Evolutionary conservation across 2,797 vertebrate genomes (phyloP), one percentile per base, ranked within the genome.

Genomic region (Poeciliopsis infans): DNA sequence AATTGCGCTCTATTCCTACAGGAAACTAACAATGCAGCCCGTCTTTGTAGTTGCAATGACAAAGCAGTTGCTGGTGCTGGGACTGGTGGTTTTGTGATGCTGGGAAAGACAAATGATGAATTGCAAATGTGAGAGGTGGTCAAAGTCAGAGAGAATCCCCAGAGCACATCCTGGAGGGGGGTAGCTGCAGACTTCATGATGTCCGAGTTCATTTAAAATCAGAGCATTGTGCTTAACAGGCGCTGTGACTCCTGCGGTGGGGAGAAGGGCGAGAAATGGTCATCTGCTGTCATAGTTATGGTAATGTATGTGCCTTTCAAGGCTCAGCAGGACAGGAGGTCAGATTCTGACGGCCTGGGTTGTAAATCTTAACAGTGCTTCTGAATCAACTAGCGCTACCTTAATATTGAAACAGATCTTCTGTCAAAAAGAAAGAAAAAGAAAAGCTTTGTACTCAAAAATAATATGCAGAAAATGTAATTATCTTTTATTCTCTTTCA

Each of bases 271-370:
- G 79, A 83, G 87, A 85, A 89, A 68, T 85, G 88, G 90, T 95
- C 93, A 93, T 94, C 93, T 93, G 94, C 85, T 91, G 89, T 93
- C 89, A 94, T 94, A 94, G 93, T 93, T 88, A 95, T 95, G 94
- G 94, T 94, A 95, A 95, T 95, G 88, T 80, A 76, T 91, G 77
- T 88, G 86, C 83, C 74, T 81, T 79, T 84, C n/a, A 7, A n/a
- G 85, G 91, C 86, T 91, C 86, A 90, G 83, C 76, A 75, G 85
- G 92, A 85, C 89, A 86, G 81, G 80, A 86, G 93, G 90, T 89
- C 85, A 79, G 82, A 74, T 75, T 79, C 73, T 78, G 76, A 83
- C 83, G 82, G 81, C 69, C 81, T 74, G 79, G 69, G 79, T 82
- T 78, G 31, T 82, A 77, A 82, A 81, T 84, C 86, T 79, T 81